Conservation (phyloP, 1,140 invertebrate species). For the Galendromus occidentalis region DNA sequence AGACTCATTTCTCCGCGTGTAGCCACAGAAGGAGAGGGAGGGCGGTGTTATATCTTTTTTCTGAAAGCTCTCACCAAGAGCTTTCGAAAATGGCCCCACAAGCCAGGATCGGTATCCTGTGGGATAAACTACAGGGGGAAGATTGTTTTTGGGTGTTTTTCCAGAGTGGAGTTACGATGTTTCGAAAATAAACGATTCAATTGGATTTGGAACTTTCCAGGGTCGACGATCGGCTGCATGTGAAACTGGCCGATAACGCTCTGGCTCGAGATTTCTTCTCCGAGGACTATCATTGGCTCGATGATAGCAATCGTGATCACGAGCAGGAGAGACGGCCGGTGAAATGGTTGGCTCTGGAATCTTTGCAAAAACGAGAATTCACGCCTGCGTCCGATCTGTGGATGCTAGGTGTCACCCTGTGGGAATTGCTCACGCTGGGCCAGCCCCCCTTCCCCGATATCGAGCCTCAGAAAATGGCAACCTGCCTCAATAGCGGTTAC, state of each 20-base stretch:
- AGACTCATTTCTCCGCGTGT: too few species aligned
- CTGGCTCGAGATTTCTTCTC: slow-evolving; percentile 79
- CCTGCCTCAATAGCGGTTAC: slow-evolving; percentile 68
- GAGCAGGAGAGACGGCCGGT: slow-evolving; percentile 62
- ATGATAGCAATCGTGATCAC: slow-evolving; percentile 42
- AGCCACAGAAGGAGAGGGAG: too few species aligned
- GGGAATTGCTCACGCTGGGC: slow-evolving; percentile 77
- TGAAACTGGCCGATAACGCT: slow-evolving; percentile 77
- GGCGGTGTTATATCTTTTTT: too few species aligned
- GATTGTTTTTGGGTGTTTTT: too few species aligned
- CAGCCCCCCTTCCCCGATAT: slow-evolving; percentile 69
- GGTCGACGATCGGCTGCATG: slow-evolving; percentile 63
- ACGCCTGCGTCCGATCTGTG: slow-evolving; percentile 74
- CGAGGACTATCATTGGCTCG: slow-evolving; percentile 78
- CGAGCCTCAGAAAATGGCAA: slow-evolving; percentile 71
- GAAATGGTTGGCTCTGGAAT: slow-evolving; percentile 83
- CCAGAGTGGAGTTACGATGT: too few species aligned
- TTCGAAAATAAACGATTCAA: too few species aligned
- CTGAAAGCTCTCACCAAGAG: too few species aligned
- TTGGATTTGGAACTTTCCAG: too few species aligned
- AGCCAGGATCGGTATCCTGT: too few species aligned
- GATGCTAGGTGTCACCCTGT: slow-evolving; percentile 77
- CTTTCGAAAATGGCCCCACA: too few species aligned
- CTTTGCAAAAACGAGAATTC: slow-evolving; percentile 61
- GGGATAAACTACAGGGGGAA: too few species aligned